These are phyloP conservation scores for Bathynomus jamesi DNA, from an alignment of 1,140 invertebrate genomes.

Conservation along the genomic window DNA sequence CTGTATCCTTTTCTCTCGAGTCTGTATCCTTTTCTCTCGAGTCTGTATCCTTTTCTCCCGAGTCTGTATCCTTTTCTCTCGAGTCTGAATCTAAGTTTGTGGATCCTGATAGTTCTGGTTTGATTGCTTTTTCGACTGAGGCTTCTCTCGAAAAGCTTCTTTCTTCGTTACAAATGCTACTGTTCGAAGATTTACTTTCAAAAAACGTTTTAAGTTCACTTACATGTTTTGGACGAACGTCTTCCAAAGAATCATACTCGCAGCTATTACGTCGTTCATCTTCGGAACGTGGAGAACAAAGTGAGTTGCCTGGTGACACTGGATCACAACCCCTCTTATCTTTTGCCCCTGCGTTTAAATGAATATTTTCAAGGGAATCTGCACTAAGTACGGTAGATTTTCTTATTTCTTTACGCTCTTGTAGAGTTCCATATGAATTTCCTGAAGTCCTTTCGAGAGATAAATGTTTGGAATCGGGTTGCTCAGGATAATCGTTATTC, in stretches of 20 bases:
- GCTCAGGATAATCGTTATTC: too few species aligned
- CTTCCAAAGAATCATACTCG: constrained; percentile 25
- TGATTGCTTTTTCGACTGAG: constrained; percentile 13
- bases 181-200: constrained; percentile 25
- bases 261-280: constrained; percentile 15
- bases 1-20: too few species aligned
- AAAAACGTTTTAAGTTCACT: constrained; percentile 26
- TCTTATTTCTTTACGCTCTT: background rate
- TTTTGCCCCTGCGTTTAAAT: background rate
- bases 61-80: too few species aligned
- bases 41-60: too few species aligned
- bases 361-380: constrained; percentile 33
- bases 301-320: constrained; percentile 5
- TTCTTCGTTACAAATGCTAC: constrained; percentile 21
- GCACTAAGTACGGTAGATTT: constrained; percentile 34
- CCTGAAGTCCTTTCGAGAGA: too few species aligned
- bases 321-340: too few species aligned
- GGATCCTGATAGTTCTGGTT: background rate
- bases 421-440: too few species aligned
- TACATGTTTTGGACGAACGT: constrained; percentile 23
- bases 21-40: too few species aligned
- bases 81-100: background rate
- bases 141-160: constrained; percentile 11
- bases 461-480: too few species aligned
- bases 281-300: background rate